Conservation (phyloP, 2,888 invertebrate genomes). For the Apodemia duryi region DNA sequence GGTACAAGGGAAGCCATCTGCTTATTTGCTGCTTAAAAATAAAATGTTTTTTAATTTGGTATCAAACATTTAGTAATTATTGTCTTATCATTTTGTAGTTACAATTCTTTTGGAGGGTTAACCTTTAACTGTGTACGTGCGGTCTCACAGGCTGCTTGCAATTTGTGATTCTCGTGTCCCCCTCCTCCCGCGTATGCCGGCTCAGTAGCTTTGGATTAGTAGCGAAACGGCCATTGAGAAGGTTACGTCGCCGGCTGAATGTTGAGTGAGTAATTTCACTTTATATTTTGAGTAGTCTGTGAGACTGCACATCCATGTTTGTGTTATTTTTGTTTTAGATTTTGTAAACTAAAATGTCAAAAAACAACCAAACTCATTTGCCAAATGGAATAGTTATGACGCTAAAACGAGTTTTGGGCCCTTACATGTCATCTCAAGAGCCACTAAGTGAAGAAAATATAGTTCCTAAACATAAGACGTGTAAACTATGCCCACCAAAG, state of each 20-base stretch:
- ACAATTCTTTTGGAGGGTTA: too few species aligned
- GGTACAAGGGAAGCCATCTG: too few species aligned
- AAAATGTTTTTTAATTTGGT: too few species aligned
- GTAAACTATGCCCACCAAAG: slow-evolving; percentile 15
- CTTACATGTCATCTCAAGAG: slow-evolving; percentile 12
- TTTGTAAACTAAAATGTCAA: slow-evolving; percentile 11
- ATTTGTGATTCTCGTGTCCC: not conserved
- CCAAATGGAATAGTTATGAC: too few species aligned
- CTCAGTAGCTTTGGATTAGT: slow-evolving; percentile 15
- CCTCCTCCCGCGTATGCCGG: not conserved
- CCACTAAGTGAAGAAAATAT: slow-evolving; percentile 6
- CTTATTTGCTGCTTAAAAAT: too few species aligned
- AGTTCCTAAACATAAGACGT: slow-evolving; percentile 1
- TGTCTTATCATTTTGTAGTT: too few species aligned
- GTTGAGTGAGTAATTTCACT: not conserved
- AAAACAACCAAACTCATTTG: not conserved
- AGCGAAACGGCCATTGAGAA: slow-evolving; percentile 1
- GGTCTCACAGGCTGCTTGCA: slow-evolving; percentile 17
- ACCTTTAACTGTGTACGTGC: slow-evolving; percentile 14
- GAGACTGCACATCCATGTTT: slow-evolving; percentile 4
- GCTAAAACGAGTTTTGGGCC: slow-evolving; percentile 10
- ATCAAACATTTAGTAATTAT: too few species aligned
- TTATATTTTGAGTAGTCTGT: not conserved
- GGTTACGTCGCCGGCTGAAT: slow-evolving; percentile 2
- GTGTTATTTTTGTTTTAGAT: slow-evolving; percentile 5